Base-by-base conservation (phyloP, 2,888 invertebrate species). In the Taenaris catops region DNA sequence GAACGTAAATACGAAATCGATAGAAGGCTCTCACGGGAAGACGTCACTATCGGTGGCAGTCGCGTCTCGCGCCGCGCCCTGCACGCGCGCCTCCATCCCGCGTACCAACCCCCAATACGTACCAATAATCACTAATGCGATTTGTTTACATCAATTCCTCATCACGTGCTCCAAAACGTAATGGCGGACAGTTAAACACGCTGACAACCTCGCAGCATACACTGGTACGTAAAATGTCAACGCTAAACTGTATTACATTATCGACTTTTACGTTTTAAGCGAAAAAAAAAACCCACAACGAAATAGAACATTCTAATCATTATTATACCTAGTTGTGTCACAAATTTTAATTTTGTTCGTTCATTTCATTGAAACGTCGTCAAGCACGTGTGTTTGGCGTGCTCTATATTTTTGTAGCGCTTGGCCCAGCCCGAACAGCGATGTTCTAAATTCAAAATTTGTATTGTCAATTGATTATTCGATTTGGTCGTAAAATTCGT, bases 11-110 rank as follows among this genome's bases (percentile, higher is more conserved):
- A 17, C 38, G 32, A 34, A 48, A 51, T 56, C 53, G 53, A 51
- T 53, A 43, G 38, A 46, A 48, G 41, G 41, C 44, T 46, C 42
- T 42, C 44, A 44, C 26, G 39, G 44, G 38, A 46, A 48, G 38
- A 56, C 54, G 48, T 55, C 58, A 51, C 52, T 48, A 53, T 38
- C 12, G 38, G 48, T 54, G 53, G 43, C 71, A 75, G 74, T 75
- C 67, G 58, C 53, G 49, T 44, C 48, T 44, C 59, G 60, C 61
- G 58, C 61, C 68, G 72, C 74, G 72, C 56, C 60, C 63, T 40
- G 56, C 43, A 41, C 71, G 71, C 73, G 69, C 71, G 70, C 49
- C 43, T 45, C 53, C 35, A 51, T 44, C 48, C 35, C 42, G 47
- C 49, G 52, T 43, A 39, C 44, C 50, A 39, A 39, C 38, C n/a